Conservation (phyloP, 2,888 invertebrate species). For the Caenorhabditis sinica region DNA sequence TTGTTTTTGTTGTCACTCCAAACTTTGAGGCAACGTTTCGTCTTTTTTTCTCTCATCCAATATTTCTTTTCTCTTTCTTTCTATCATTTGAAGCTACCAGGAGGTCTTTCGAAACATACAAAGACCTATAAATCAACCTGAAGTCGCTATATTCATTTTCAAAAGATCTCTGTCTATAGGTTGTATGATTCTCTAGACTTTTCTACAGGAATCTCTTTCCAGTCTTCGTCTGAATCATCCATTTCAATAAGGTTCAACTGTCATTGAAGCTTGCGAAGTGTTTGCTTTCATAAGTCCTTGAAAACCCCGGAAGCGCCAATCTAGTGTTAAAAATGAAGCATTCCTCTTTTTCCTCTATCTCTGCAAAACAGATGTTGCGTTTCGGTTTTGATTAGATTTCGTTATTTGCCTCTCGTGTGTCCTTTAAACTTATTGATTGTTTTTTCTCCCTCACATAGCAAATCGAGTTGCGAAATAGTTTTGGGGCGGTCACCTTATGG, state of each 20-base stretch:
- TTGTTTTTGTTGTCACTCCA: slow-evolving; percentile 6
- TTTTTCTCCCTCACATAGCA: slow-evolving; percentile 16
- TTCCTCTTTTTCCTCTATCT: not conserved
- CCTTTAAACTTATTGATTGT: slow-evolving; percentile 20
- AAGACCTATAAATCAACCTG: slow-evolving; percentile 37
- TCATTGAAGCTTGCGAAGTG: not conserved
- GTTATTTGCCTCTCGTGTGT: not conserved
- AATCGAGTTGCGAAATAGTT: slow-evolving; percentile 54
- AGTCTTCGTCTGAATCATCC: slow-evolving; percentile 29
- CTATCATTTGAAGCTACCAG: slow-evolving; percentile 10
- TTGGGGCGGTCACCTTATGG: slow-evolving; percentile 8
- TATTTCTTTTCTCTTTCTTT: slow-evolving; percentile 10
- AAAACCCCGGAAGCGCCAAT: slow-evolving; percentile 12
- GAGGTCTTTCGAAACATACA: slow-evolving; percentile 12
- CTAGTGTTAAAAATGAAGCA: not conserved
- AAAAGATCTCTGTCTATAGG: not conserved
- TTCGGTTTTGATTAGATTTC: not conserved
- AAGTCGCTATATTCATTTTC: not conserved
- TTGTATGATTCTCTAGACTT: not conserved
- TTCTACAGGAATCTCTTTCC: not conserved
- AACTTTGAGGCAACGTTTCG: not conserved
- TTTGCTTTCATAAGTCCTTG: slow-evolving; percentile 13
- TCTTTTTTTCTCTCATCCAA: not conserved
- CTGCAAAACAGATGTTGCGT: not conserved
- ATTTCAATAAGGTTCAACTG: slow-evolving; percentile 11